Base-by-base conservation (phyloP, 2,113 vertebrate genomes). In the Arenaria interpres region DNA sequence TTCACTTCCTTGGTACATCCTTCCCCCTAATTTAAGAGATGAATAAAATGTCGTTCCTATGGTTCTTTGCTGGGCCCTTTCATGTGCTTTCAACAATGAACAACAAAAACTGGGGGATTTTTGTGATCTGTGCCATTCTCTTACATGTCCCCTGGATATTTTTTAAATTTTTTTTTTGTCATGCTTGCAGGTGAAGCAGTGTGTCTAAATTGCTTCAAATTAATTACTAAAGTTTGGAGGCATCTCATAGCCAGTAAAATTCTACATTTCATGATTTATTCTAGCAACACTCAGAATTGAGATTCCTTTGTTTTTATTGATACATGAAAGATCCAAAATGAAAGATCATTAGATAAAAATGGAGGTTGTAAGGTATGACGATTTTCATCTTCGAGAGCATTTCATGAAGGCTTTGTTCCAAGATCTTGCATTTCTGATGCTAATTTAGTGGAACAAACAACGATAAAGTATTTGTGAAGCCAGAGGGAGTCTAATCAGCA, bases 371-470 rank as follows among this genome's bases (percentile, higher is more conserved):
- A 88, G 23, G 17, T 88, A n/a, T 4, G 6, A 83, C 32, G 14
- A 71, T 92, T 91, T 90, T 91, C 5, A 39, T 89, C 46, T 79
- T 32, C 50, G 67, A 82, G 62, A 89, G 21, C 32, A 56, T 85
- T 95, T 82, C 16, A 11, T 73, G n/a, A 59, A 71, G 69, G 46
- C 57, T 88, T 66, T 86, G 27, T 83, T 95, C 43, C 62, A 88
- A 66, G 50, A 67, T 56, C 25, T 51, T 73, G 37, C 30, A 22
- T 93, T 97, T 97, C 84, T 95, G 45, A 74, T 76, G 50, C 51
- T 85, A 92, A 94, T 95, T 93, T 93, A 72, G 50, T 66, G 77
- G 46, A 91, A 85, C n/a, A 95, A 95, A 85, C 74, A 97, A 76
- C 60, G 53, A 89, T 84, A 78, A 87, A 89, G 66, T 72, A 85